A percentile compares a stretch with the other conserved stretches of the same genome.
phyloP scores from a whole-genome alignment of 2,888 invertebrate genomes.

The Carpatolechia fugitivella region DNA sequence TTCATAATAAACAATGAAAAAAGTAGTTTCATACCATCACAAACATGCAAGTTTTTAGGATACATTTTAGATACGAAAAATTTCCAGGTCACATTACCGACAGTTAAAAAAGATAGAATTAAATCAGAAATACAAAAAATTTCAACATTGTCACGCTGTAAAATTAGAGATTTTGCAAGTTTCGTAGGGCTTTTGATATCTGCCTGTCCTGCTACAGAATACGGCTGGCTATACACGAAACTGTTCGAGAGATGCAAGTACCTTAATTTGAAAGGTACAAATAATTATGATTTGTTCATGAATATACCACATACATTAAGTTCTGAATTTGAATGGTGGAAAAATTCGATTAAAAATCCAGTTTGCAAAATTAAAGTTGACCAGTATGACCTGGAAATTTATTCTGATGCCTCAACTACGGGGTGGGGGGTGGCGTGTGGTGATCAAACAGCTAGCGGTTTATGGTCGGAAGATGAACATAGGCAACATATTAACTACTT shows the following conservation, averaged over 20 bases:
- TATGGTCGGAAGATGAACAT: constrained; percentile 26
- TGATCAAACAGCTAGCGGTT: constrained; percentile 21
- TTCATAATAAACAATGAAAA: background rate
- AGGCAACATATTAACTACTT: constrained; percentile 31
- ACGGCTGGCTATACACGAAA: constrained; percentile 27
- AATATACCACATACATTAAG: constrained; percentile 13
- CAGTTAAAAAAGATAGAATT: background rate
- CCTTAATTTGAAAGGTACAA: constrained; percentile 7
- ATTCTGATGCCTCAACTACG: constrained; percentile 25
- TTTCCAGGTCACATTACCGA: background rate
- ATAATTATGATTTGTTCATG: constrained; percentile 22
- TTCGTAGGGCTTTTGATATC: constrained; percentile 27
- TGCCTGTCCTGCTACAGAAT: constrained; percentile 29
- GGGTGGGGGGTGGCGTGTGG: constrained; percentile 30
- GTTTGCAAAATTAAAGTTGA: constrained; percentile 16
- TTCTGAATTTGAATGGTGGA: constrained; percentile 26
- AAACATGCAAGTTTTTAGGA: background rate
- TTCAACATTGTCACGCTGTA: constrained; percentile 9
- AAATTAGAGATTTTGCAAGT: constrained; percentile 26
- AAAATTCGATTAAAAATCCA: constrained; percentile 12
- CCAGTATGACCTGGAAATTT: constrained; percentile 26
- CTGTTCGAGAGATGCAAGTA: constrained; percentile 21
- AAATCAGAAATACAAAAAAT: background rate
- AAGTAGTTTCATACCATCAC: background rate
- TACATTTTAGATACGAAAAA: background rate